Base-by-base conservation (phyloP, 2,888 invertebrate genomes). In the Drosophila helvetica region DNA sequence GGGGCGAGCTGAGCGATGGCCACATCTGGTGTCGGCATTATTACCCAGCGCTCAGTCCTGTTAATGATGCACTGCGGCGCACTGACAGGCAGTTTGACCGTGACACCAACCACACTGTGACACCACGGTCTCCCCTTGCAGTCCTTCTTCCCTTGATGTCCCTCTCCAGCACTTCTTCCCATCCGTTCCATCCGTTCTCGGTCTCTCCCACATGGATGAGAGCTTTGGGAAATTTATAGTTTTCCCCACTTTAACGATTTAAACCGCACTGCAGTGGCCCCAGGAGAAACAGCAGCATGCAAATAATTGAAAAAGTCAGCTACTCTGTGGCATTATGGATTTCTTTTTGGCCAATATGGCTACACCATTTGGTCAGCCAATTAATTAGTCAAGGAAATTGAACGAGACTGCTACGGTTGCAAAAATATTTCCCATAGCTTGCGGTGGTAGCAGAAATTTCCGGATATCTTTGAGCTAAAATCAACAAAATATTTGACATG, bases 41-140 rank as follows among this genome's bases (percentile, higher is more conserved):
- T 75, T 60, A 54, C 60, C 57, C 63, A 66, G 57, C 66, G 50
- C 56, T 56, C 62, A 50, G 57, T 46, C 69, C 67, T 72, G 67
- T 58, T 68, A 68, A 68, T 67, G 75, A 77, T 66, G 74, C 53
- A 62, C 70, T 60, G 70, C 70, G 70, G 64, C 71, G 25, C 45
- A 42, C 30, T 57, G 64, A 71, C 45, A 57, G 71, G 25, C 77
- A 62, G 46, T 57, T 75, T 22, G 71, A 60, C 55, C 65, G 47
- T 46, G 51, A 55, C 51, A 46, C 56, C 46, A 10, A 54, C 57
- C 57, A 25, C 71, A 70, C 57, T 33, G 45, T 45, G 33, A 17
- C 17, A 56, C 46, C 15, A 15, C 15, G 38, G 15, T 6, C 7
- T 15, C 38, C 7, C 38, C 12, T 38, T 12, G 12, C 33, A 4